Base-by-base conservation (phyloP, 2,113 vertebrate genomes). In the Marmota flaviventris region DNA sequence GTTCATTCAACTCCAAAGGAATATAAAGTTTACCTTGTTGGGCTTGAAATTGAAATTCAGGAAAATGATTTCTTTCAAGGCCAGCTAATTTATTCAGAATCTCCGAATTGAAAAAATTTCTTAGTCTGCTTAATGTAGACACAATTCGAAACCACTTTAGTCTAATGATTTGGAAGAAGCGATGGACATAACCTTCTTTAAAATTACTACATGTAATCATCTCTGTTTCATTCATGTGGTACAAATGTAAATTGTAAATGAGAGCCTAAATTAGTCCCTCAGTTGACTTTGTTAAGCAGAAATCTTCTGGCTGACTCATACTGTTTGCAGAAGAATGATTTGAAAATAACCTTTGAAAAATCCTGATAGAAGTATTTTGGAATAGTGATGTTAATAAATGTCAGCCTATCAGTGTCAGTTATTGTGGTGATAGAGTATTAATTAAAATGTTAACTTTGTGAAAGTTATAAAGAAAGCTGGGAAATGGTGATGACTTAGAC, bases 71-170 rank as follows among this genome's bases (percentile, higher is more conserved):
- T 92, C 27, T 32, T 95, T 78, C 63, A 65, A 27, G 42, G 27
- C 32, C 37, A 90, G 48, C 39, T 81, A 58, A 78, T 86, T 93
- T 93, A 92, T 91, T 94, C 82, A 83, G 61, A 76, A 39, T 91
- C 22, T 87, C 16, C 76, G 24, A 95, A 97, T 82, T 95, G 13
- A 92, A 75, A 90, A 78, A 67, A 10, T 95, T 84, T 94, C 69
- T 86, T 92, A 92, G 79, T 89, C 73, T 82, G 10, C 37, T 96
- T 81, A 88, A 4, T 85, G 3, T 82, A 84, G 89, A 84, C 56
- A 95, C 61, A 96, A 81, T 91, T 94, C 94, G 85, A 85, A 95
- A 86, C 61, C 8, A 81, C 24, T 85, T 92, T 92, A 95, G 32
- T 76, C 29, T 95, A 56, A 91, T 94, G 70, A 92, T 94, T 65